Evolutionary conservation across 2,113 vertebrate genomes (phyloP).

Genomic region (Nothobranchius kuhntae): DNA sequence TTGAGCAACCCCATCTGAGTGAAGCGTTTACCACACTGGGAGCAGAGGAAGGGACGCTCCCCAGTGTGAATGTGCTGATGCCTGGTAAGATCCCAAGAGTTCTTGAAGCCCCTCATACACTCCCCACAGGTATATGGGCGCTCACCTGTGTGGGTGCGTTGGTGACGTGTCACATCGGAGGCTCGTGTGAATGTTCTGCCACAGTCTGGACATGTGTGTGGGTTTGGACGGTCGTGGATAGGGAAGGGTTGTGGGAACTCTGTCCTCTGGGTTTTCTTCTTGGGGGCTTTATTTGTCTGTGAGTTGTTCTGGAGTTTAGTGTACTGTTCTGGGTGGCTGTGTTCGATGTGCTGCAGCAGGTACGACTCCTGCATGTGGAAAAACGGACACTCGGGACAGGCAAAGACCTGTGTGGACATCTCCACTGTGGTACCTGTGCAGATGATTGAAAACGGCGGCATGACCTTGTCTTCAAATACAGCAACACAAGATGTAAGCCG

Average conservation of each 20-base stretch:
- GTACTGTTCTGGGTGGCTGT: constrained; percentile 58
- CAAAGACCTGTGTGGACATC: constrained; percentile 67
- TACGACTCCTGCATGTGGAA: constrained; percentile 70
- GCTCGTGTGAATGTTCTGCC: constrained; percentile 79
- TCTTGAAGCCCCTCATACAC: constrained; percentile 61
- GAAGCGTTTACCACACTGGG: too few relatives aligned
- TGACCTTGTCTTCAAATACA: neutral
- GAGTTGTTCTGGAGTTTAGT: constrained; percentile 37
- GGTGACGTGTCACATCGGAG: constrained; percentile 83
- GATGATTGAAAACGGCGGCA: constrained; percentile 2
- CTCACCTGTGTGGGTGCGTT: constrained; percentile 58
- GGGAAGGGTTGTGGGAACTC: constrained; percentile 61
- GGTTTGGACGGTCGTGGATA: constrained; percentile 50
- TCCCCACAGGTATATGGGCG: constrained; percentile 52
- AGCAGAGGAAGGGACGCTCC: too few relatives aligned
- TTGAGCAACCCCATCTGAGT: constrained; percentile 41
- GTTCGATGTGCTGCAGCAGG: constrained; percentile 63
- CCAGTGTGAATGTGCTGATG: constrained; percentile 32
- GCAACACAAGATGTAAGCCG: too few relatives aligned
- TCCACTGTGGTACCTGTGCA: constrained; percentile 58
- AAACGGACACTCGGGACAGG: constrained; percentile 67
- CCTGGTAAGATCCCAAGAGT: constrained; percentile 65
- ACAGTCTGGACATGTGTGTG: constrained; percentile 72
- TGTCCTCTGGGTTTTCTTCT: constrained; percentile 38
- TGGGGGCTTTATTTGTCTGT: neutral